Conservation (phyloP, 1,140 invertebrate species). For the Frieseomelitta varia region DNA sequence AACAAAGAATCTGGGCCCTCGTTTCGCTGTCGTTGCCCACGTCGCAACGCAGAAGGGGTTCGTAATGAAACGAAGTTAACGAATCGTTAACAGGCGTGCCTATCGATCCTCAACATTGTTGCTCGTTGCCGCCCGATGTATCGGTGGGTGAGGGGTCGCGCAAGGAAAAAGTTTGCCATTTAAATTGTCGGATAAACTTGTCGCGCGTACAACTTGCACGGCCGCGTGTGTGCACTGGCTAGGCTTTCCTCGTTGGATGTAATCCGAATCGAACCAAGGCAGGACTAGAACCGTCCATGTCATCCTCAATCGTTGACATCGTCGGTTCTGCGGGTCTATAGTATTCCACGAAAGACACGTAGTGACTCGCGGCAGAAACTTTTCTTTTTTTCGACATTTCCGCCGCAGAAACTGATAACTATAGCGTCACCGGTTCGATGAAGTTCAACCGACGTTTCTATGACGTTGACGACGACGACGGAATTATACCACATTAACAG, state of each 20-base stretch:
- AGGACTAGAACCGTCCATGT: slow-evolving; percentile 31
- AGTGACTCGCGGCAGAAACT: neutral
- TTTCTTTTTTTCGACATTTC: slow-evolving; percentile 23
- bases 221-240: neutral
- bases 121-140: slow-evolving; percentile 9
- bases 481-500: neutral
- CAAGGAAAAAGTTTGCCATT: slow-evolving; percentile 54
- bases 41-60: slow-evolving; percentile 47
- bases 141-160: neutral
- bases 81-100: slow-evolving; percentile 54
- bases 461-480: slow-evolving; percentile 9
- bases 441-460: slow-evolving; percentile 27
- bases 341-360: slow-evolving; percentile 8
- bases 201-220: slow-evolving; percentile 27
- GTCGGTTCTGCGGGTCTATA: neutral
- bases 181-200: slow-evolving; percentile 52
- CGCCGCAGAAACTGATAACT: neutral
- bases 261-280: slow-evolving; percentile 26
- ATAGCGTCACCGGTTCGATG: slow-evolving; percentile 26
- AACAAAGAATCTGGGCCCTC: slow-evolving; percentile 60
- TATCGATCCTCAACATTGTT: slow-evolving; percentile 54
- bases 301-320: slow-evolving; percentile 48
- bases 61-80: slow-evolving; percentile 64
- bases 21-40: slow-evolving; percentile 52
- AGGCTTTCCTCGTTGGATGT: neutral